A percentile compares a stretch with the other conserved stretches of the same genome.
Evolutionary conservation across 1,140 invertebrate species (phyloP).

Genomic region (Zophobas atratus): DNA sequence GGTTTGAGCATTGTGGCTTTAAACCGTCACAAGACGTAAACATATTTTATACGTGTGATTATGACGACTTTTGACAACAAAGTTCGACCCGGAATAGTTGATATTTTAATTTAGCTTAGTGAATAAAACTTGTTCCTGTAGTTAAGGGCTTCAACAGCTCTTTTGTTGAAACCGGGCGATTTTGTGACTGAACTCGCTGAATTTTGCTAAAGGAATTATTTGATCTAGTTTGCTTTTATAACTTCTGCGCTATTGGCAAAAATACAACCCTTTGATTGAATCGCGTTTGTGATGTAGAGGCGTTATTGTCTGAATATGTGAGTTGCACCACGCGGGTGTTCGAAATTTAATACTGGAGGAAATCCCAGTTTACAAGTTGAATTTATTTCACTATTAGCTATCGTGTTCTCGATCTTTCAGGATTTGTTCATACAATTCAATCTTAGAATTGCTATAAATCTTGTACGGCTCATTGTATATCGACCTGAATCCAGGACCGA

Average conservation of each 20-base stretch:
- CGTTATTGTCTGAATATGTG: too few species aligned
- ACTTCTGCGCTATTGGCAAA: too few species aligned
- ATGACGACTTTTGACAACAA: not conserved
- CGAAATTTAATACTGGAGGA: not conserved
- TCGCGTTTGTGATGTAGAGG: too few species aligned
- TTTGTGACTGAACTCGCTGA: not conserved
- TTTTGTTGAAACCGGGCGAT: not conserved
- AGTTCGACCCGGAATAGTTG: not conserved
- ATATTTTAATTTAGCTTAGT: not conserved
- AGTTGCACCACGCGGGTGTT: not conserved
- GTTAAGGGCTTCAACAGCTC: not conserved
- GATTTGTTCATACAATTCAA: constrained; percentile 18
- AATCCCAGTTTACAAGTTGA: not conserved
- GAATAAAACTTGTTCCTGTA: not conserved
- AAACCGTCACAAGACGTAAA: too few species aligned
- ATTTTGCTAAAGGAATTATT: too few species aligned
- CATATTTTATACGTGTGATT: not conserved
- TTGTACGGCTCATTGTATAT: constrained; percentile 13
- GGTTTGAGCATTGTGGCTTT: too few species aligned
- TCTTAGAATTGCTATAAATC: constrained; percentile 26
- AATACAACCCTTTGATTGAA: too few species aligned
- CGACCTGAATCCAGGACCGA: constrained; percentile 2
- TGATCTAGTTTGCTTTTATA: too few species aligned
- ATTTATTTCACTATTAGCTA: constrained; percentile 24
- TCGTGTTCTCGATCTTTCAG: constrained; percentile 15